A percentile compares a stretch with the other conserved stretches of the same genome.
These are phyloP conservation scores for Perca fluviatilis DNA, from an alignment of 2,113 vertebrate genomes.

Conservation along the genomic window DNA sequence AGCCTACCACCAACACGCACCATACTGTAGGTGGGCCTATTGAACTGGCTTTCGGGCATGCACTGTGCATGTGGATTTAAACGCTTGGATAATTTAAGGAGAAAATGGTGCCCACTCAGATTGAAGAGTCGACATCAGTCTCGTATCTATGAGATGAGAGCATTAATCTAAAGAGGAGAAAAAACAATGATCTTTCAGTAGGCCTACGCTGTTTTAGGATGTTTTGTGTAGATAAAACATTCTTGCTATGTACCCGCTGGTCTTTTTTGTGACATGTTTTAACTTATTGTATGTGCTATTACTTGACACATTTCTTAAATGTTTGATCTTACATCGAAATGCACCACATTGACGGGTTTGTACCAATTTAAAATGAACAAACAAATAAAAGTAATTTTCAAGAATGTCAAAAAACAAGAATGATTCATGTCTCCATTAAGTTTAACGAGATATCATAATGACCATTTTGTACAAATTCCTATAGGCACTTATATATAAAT, in stretches of 20 bases:
- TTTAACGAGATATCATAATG: not conserved
- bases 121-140: constrained; percentile 66
- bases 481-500: not conserved
- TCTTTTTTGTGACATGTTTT: constrained; percentile 98
- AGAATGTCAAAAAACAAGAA: constrained; percentile 88
- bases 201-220: constrained; percentile 92
- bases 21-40: constrained; percentile 55
- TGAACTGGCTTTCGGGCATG: constrained; percentile 67
- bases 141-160: constrained; percentile 90
- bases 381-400: constrained; percentile 97
- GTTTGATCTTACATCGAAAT: constrained; percentile 94
- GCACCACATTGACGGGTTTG: constrained; percentile 94
- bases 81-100: constrained; percentile 69
- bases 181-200: constrained; percentile 85
- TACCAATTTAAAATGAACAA: constrained; percentile 91
- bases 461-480: not conserved
- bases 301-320: constrained; percentile 98
- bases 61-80: constrained; percentile 80
- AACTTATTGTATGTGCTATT: constrained; percentile 99
- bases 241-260: constrained; percentile 95
- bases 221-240: constrained; percentile 99
- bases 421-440: constrained; percentile 68
- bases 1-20: constrained; percentile 60
- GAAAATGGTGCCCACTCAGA: constrained; percentile 58
- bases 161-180: constrained; percentile 30